A percentile compares a stretch with the other conserved stretches of the same genome.
Conservation (phyloP, 2,113 vertebrate genomes). For the Garra rufa region DNA sequence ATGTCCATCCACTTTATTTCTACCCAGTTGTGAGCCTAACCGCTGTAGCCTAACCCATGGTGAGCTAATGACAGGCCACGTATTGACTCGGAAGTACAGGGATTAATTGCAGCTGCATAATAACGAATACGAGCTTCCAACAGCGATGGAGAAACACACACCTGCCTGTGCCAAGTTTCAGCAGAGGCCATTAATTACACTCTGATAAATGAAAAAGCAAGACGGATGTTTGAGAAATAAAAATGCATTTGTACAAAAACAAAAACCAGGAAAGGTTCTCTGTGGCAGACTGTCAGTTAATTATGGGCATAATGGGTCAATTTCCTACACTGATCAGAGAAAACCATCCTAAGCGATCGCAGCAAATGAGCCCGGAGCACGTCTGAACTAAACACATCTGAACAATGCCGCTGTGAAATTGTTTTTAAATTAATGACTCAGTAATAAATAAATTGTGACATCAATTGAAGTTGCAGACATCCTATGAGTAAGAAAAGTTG, state of each 20-base stretch:
- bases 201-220: constrained; percentile 45
- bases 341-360: background rate
- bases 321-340: constrained; percentile 39
- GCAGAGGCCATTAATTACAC: constrained; percentile 42
- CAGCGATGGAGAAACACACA: constrained; percentile 28
- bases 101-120: constrained; percentile 48
- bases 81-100: constrained; percentile 36
- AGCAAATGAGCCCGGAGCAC: constrained; percentile 1
- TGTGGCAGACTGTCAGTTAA: constrained; percentile 33
- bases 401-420: constrained; percentile 3
- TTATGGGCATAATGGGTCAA: constrained; percentile 40
- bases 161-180: constrained; percentile 39
- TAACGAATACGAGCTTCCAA: constrained; percentile 40
- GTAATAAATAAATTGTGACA: background rate
- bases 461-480: background rate
- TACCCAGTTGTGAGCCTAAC: background rate
- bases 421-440: background rate
- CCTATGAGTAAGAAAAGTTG: background rate
- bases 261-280: constrained; percentile 23
- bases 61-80: constrained; percentile 33
- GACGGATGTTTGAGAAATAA: constrained; percentile 24
- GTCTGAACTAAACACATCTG: constrained; percentile 3
- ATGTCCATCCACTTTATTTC: background rate
- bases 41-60: constrained; percentile 15
- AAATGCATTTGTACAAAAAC: constrained; percentile 29